These are phyloP conservation scores for Emydoidea blandingii DNA, from an alignment of 2,797 vertebrate species.

Conservation along the genomic window DNA sequence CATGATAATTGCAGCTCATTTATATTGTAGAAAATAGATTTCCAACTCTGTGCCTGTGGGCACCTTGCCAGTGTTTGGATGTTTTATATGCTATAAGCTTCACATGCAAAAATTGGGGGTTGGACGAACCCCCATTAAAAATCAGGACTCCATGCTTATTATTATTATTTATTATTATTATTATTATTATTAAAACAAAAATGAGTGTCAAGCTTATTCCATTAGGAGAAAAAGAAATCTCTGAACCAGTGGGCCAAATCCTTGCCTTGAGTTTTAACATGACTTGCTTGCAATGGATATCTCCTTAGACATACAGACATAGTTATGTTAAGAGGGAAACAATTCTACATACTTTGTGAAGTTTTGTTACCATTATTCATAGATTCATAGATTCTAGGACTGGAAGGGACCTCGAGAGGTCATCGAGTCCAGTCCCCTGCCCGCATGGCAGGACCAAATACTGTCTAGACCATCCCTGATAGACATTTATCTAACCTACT, in stretches of 20 bases:
- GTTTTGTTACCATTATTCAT: neutral
- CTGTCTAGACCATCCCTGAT: no score
- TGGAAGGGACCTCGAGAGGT: no score
- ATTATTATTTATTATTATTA: neutral
- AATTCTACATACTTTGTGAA: neutral
- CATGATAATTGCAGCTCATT: neutral
- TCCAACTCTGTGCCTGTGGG: neutral
- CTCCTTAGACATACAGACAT: neutral
- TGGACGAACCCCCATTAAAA: neutral
- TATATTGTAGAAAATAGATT: neutral
- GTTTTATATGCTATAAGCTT: neutral
- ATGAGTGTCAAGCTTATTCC: neutral
- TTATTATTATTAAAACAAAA: neutral
- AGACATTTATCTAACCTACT: no score
- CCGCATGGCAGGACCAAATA: no score
- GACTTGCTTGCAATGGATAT: neutral
- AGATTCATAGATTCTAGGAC: no score
- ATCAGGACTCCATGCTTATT: neutral
- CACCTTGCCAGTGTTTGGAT: neutral
- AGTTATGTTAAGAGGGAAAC: neutral
- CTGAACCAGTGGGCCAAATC: neutral
- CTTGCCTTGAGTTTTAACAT: neutral
- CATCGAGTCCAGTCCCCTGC: no score
- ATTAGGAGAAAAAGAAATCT: neutral
- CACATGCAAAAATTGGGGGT: neutral